phyloP scores from a whole-genome alignment of 2,888 invertebrate species.

The Dasypolia templi region DNA sequence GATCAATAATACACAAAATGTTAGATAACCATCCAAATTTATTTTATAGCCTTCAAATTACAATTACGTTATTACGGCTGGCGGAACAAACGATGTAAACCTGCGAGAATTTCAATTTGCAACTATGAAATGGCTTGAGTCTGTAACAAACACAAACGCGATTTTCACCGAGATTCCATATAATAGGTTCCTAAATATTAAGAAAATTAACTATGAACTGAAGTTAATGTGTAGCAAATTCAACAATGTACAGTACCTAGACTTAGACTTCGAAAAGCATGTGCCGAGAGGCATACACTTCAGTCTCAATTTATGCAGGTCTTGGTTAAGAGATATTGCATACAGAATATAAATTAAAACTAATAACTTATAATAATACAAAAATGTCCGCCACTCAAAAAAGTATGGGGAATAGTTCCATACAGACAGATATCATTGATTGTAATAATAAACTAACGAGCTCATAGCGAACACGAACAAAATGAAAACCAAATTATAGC shows the following conservation, averaged over 20 bases:
- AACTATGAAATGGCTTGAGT: no score
- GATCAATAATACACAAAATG: no score
- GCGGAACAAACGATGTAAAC: no score
- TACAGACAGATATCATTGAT: no score
- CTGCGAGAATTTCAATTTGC: no score
- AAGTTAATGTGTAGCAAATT: conserved; percentile 7
- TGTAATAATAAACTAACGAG: no score
- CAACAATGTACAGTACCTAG: conserved; percentile 4
- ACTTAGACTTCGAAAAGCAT: conserved; percentile 7
- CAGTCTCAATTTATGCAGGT: conserved; percentile 8
- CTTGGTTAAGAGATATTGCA: conserved; percentile 14
- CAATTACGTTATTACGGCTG: no score
- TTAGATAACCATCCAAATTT: no score
- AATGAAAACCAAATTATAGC: neutral
- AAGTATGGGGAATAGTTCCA: no score
- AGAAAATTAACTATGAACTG: neutral
- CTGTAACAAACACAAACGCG: neutral
- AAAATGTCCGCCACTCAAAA: no score
- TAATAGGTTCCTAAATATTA: neutral
- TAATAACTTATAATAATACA: no score
- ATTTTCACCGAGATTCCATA: neutral
- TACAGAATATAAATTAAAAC: neutral
- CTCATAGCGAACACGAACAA: neutral
- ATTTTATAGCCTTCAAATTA: no score
- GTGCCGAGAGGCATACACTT: conserved; percentile 1